Base-by-base conservation (phyloP, 2,888 invertebrate species). In the Pimpla rufipes region DNA sequence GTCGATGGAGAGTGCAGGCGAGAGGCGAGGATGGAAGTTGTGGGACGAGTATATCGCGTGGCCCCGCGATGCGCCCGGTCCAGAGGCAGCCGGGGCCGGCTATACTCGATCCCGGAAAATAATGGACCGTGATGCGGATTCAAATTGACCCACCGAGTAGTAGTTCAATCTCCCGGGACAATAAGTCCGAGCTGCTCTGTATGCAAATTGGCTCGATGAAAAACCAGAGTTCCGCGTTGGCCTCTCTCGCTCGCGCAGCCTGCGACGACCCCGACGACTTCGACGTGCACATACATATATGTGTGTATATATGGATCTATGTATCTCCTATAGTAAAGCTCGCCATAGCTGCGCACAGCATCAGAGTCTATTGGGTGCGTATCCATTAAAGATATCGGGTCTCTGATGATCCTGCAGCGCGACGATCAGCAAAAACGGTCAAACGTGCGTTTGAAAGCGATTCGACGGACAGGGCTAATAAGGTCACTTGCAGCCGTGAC, bases 171-270 rank as follows among this genome's bases (percentile, higher is more conserved):
- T 89, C 86, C 70, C 85, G 80, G 85, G 81, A 89, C 89, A 90
- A 89, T 89, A 86, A 86, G 82, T 73, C 62, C 74, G 76, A 71
- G 74, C 84, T 87, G 83, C 82, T 89, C 86, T 86, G 82, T 87
- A 90, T 90, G 90, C 85, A 90, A 90, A 90, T 89, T 88, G 88
- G 87, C 80, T 86, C 83, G 85, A 88, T 89, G 88, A 89, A 89
- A 89, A 89, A 85, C 85, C 86, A 81, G 85, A 84, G 82, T 79
- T 85, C 80, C 79, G 76, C 79, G 75, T 76, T 83, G 71, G 23
- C 35, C 29, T 29, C 29, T 52, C 83, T 76, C 40, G 35, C 29
- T 79, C 52, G 71, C 29, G 67, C 29, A 66, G 70, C 10, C 50
- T 40, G 18, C 16, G 64, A 76, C 66, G 68, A 59, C 57, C 68